phyloP scores from a whole-genome alignment of 2,797 vertebrate genomes.

The Xiphorhynchus erythropygius region DNA sequence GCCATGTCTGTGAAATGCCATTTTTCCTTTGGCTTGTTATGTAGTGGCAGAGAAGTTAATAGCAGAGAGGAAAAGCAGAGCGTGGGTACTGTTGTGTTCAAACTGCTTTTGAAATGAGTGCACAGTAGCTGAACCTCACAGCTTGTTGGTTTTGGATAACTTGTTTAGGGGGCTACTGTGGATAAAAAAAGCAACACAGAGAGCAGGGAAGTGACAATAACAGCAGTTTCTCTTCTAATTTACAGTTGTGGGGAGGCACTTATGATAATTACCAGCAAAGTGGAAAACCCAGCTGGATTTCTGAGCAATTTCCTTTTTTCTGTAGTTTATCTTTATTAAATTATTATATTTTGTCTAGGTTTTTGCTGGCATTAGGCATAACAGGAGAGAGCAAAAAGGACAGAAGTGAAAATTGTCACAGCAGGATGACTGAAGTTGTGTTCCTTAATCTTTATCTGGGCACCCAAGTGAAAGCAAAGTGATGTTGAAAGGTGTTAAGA shows the following conservation, averaged over 20 bases:
- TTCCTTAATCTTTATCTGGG: slow-evolving; percentile 19
- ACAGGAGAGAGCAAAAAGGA: slow-evolving; percentile 12
- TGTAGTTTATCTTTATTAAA: slow-evolving; percentile 46
- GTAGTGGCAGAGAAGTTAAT: not conserved
- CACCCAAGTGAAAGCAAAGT: not conserved
- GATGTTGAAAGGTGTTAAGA: not conserved
- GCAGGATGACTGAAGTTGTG: not conserved
- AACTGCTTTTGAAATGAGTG: slow-evolving; percentile 51
- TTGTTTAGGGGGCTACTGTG: slow-evolving; percentile 55
- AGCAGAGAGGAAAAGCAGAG: slow-evolving; percentile 10
- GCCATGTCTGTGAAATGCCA: not conserved
- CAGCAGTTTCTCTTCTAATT: slow-evolving; percentile 38
- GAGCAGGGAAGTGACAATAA: slow-evolving; percentile 21
- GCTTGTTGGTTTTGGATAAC: slow-evolving; percentile 58
- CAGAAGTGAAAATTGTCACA: slow-evolving; percentile 37
- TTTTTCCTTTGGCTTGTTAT: not conserved
- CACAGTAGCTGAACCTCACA: slow-evolving; percentile 20
- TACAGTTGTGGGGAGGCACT: slow-evolving; percentile 47
- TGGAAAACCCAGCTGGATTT: slow-evolving; percentile 57
- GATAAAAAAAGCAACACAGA: slow-evolving; percentile 60
- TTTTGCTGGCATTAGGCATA: not conserved
- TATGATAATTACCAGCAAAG: slow-evolving; percentile 66
- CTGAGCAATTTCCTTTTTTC: slow-evolving; percentile 26
- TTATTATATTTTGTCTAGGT: slow-evolving; percentile 22
- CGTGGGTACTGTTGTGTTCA: not conserved